Percentiles rank a stretch among this genome's conserved stretches.
Evolutionary conservation across 1,140 invertebrate species (phyloP).

Genomic region (Leptestheria dahalacensis): DNA sequence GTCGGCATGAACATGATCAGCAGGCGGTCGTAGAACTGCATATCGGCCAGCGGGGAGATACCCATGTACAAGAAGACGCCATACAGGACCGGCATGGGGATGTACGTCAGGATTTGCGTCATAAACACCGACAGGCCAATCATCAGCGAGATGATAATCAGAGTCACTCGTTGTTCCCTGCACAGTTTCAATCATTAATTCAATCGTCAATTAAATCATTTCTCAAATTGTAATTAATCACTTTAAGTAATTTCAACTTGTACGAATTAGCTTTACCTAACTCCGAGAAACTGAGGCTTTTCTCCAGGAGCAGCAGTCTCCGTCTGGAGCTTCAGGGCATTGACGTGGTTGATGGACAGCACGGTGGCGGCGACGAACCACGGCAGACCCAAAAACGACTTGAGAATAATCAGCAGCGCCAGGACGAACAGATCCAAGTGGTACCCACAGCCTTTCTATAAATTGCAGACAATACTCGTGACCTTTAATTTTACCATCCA

Average conservation of each 20-base stretch:
- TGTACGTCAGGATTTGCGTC: slow-evolving; percentile 25
- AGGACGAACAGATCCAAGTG: slow-evolving; percentile 31
- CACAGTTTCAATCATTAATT: no score
- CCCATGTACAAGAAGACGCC: slow-evolving; percentile 56
- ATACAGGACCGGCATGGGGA: slow-evolving; percentile 42
- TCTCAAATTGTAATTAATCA: not conserved
- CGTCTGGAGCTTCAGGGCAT: slow-evolving; percentile 25
- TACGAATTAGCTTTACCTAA: slow-evolving; percentile 23
- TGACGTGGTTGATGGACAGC: slow-evolving; percentile 27
- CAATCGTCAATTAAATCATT: not conserved
- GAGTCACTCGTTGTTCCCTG: slow-evolving; percentile 29
- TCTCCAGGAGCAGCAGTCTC: slow-evolving; percentile 27
- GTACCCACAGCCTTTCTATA: slow-evolving; percentile 31
- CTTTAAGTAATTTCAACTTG: not conserved
- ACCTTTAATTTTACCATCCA: no score
- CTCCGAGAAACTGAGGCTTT: slow-evolving; percentile 28
- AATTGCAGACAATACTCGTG: no score
- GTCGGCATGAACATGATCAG: slow-evolving; percentile 43
- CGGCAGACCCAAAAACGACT: slow-evolving; percentile 31
- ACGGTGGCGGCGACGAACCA: slow-evolving; percentile 35
- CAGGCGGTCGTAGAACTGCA: slow-evolving; percentile 40
- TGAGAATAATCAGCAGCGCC: slow-evolving; percentile 26
- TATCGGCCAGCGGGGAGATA: slow-evolving; percentile 39
- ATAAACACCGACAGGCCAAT: slow-evolving; percentile 29
- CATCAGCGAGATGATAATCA: slow-evolving; percentile 27